A percentile compares a stretch with the other conserved stretches of the same genome.
Evolutionary conservation across 2,797 vertebrate genomes (phyloP).

Genomic region (Petrocephalus sullivani): DNA sequence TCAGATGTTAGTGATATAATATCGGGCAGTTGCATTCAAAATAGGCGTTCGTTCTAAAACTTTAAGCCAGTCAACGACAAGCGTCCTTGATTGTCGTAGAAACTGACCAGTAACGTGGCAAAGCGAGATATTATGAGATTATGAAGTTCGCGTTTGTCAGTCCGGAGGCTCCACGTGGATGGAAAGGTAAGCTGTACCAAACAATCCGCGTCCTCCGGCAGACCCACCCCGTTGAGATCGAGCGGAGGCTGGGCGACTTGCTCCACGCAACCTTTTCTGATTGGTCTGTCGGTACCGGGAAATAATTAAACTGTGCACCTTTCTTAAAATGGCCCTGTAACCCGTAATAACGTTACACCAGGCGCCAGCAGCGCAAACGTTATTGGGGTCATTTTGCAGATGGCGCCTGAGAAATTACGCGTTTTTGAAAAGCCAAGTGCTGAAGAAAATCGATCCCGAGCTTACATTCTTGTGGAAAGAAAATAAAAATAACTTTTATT

Average conservation of each 20-base stretch:
- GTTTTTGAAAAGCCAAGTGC: neutral
- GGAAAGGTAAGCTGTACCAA: neutral
- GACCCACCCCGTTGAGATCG: neutral
- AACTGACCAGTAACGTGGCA: neutral
- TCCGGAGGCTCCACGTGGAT: conserved; percentile 21
- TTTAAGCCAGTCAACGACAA: conserved; percentile 5
- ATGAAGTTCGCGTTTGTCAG: neutral
- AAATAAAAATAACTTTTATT: neutral
- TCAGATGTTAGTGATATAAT: neutral
- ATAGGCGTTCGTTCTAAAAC: neutral
- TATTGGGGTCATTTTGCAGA: neutral
- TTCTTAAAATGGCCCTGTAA: neutral
- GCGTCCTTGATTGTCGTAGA: conserved; percentile 3
- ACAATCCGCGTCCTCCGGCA: neutral
- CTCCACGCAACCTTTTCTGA: neutral
- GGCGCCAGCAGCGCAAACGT: neutral
- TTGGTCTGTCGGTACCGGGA: neutral
- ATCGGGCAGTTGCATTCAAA: neutral
- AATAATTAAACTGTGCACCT: neutral
- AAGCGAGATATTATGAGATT: neutral
- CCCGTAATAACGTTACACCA: neutral
- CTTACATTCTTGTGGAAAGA: neutral
- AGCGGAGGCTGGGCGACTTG: neutral
- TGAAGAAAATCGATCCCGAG: neutral
- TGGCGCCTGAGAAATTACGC: neutral